Evolutionary conservation across 2,888 invertebrate genomes (phyloP).

Genomic region (Tinea semifulvella): DNA sequence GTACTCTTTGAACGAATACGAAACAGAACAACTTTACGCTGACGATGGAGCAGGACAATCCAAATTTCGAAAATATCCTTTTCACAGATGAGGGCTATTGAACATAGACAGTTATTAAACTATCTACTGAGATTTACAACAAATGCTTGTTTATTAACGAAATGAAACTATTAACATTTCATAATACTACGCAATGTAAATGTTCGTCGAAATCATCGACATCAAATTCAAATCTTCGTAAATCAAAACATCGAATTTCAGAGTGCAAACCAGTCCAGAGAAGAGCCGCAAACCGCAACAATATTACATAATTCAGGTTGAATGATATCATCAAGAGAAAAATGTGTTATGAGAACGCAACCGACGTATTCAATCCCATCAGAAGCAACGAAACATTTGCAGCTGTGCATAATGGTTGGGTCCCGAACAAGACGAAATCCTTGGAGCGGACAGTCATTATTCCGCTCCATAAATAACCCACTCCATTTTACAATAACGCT

Average conservation of each 20-base stretch:
- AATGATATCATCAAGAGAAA: not conserved
- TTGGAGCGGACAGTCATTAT: constrained; percentile 43
- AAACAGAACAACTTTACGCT: not conserved
- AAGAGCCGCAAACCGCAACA: not conserved
- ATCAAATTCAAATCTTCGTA: too few species aligned
- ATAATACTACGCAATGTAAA: too few species aligned
- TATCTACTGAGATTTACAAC: too few species aligned
- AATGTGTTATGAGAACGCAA: constrained; percentile 4
- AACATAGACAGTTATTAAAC: too few species aligned
- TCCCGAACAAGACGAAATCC: constrained; percentile 31
- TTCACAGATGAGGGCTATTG: too few species aligned
- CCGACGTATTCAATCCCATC: constrained; percentile 6
- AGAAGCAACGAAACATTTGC: constrained; percentile 13
- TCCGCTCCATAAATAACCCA: constrained; percentile 57
- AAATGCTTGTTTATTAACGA: too few species aligned
- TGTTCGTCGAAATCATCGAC: too few species aligned
- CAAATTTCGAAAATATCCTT: too few species aligned
- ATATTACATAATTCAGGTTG: constrained; percentile 2
- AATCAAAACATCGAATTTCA: too few species aligned
- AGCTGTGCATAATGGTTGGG: constrained; percentile 15
- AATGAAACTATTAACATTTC: too few species aligned
- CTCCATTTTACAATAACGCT: constrained; percentile 48
- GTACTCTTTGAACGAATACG: too few species aligned
- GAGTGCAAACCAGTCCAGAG: too few species aligned
- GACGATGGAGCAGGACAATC: not conserved